Percentiles rank a stretch among this genome's conserved stretches.
Conservation (phyloP, 2,888 invertebrate species). For the Macroteleia sp. region DNA sequence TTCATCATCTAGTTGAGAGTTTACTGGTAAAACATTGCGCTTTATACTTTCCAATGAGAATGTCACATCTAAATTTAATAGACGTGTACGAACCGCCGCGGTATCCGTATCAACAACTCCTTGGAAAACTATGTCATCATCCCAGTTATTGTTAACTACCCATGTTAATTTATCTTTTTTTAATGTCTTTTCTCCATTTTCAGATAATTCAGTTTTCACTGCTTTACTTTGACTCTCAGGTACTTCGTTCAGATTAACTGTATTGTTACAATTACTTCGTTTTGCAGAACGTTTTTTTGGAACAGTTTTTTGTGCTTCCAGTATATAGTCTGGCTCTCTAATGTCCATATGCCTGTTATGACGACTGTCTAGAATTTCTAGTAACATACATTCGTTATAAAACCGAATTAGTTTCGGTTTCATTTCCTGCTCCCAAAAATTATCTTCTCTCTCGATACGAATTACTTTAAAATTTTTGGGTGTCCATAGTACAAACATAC, state of each 20-base stretch:
- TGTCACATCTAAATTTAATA: not conserved
- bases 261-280: not conserved
- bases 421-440: slow-evolving; percentile 39
- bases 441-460: not conserved
- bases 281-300: not conserved
- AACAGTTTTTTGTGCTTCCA: slow-evolving; percentile 10
- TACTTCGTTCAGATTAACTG: not conserved
- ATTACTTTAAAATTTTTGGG: slow-evolving; percentile 6
- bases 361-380: slow-evolving; percentile 34
- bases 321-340: slow-evolving; percentile 31
- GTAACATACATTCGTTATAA: slow-evolving; percentile 26
- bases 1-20: not conserved
- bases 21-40: not conserved
- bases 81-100: not conserved
- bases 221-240: not conserved
- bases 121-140: not conserved
- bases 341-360: slow-evolving; percentile 14
- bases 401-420: slow-evolving; percentile 6
- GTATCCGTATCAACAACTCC: not conserved
- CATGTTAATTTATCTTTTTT: not conserved
- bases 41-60: not conserved
- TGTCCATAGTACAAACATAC: slow-evolving; percentile 35
- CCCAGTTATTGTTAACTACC: not conserved
- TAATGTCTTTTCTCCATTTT: not conserved
- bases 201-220: not conserved